Base-by-base conservation (phyloP, 2,113 vertebrate species). In the Deroptyus accipitrinus region DNA sequence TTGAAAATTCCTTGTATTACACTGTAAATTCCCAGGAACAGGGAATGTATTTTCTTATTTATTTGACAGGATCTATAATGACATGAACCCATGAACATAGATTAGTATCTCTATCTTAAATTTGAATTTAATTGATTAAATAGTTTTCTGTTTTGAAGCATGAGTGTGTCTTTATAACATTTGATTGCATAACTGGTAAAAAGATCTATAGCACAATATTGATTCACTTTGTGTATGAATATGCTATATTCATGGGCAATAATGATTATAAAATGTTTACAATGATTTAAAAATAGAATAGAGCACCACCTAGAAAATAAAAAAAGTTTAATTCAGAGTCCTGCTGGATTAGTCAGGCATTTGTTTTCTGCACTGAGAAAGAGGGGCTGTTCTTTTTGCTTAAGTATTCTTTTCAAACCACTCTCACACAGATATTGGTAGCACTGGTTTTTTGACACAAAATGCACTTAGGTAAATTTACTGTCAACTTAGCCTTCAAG, bases 381-480 rank as follows among this genome's bases (percentile, higher is more conserved):
- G 22, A 83, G 17, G 16, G 17, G 7, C 4, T 86, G 4, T 33
- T 74, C 30, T 81, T 80, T 88, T 92, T 2, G 6, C 24, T 24
- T 31, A 49, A 55, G 7, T 62, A 52, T 46, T 96, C 31, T 67
- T 9, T 91, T 81, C 76, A 94, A 78, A 88, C 28, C 42, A 41
- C 31, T 72, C 25, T 83, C 48, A 75, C 22, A 49, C 14, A 92
- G 81, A 54, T 10, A 35, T 11, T 68, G 48, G 57, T 39, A 88
- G 17, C 39, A 37, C 8, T 31, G 3, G 35, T 55, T 55, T 55
- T 31, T 87, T 83, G 75, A 68, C 44, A 46, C 14, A 62, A 88
- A 92, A 81, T 67, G 27, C 41, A 81, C 92, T 83, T 77, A 86
- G 49, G 54, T 11, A 95, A 81, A 95, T 86, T 80, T 88, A 62